Percentiles rank a stretch among this genome's conserved stretches.
Evolutionary conservation across 2,113 vertebrate genomes (phyloP).

Genomic region (Chlorodrepanis virens): DNA sequence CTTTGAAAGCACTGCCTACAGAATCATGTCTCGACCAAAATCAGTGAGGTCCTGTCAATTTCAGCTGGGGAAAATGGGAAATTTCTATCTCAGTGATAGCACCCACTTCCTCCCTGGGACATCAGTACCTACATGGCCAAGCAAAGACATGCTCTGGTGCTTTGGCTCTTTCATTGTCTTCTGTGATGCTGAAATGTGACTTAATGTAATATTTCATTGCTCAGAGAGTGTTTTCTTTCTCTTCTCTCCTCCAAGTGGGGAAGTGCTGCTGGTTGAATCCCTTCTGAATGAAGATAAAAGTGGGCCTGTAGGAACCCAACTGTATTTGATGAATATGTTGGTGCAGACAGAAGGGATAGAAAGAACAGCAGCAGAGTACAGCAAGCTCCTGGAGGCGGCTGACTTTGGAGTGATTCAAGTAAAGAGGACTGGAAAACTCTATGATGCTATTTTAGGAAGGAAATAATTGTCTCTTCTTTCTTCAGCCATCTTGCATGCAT

Average conservation of each 20-base stretch:
- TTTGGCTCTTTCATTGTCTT: neutral
- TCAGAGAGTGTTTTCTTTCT: neutral
- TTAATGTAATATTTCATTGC: neutral
- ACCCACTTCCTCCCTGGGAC: neutral
- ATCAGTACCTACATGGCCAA: accelerated
- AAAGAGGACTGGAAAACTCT: slow-evolving; percentile 76
- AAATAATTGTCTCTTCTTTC: slow-evolving; percentile 44
- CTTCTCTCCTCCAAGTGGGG: slow-evolving; percentile 73
- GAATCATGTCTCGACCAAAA: neutral
- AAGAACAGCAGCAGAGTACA: slow-evolving; percentile 74
- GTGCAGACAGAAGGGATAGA: slow-evolving; percentile 88
- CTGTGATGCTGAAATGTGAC: neutral
- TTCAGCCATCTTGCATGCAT: neutral
- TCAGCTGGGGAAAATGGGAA: neutral
- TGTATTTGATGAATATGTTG: slow-evolving; percentile 87
- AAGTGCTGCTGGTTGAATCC: slow-evolving; percentile 79
- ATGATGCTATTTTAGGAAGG: slow-evolving; percentile 79
- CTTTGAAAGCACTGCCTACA: neutral
- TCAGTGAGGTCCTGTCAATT: neutral
- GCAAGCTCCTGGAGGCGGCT: slow-evolving; percentile 69
- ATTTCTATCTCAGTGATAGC: neutral
- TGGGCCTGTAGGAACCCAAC: slow-evolving; percentile 78
- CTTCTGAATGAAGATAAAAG: slow-evolving; percentile 78
- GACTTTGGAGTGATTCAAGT: slow-evolving; percentile 75
- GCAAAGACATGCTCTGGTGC: neutral